Conservation (phyloP, 2,888 invertebrate genomes). For the Nycteola revayana region DNA sequence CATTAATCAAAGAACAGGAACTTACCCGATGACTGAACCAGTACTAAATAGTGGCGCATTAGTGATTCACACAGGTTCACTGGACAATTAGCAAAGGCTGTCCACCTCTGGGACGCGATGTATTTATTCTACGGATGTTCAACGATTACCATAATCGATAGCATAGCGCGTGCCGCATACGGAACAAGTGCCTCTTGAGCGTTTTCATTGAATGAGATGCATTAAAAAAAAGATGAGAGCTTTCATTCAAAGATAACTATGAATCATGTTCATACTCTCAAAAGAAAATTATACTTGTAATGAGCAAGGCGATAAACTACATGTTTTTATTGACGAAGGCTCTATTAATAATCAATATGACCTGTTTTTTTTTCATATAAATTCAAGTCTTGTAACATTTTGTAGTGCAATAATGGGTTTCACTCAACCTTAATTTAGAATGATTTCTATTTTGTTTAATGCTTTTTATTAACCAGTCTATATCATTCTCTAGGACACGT, state of each 20-base stretch:
- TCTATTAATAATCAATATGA: no score
- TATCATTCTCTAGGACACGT: conserved; percentile 61
- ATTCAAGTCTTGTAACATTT: no score
- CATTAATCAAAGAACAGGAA: no score
- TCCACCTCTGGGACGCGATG: conserved; percentile 74
- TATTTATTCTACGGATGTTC: conserved; percentile 81
- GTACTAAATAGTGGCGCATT: conserved; percentile 66
- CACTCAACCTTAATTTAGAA: no score
- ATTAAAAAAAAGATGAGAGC: conserved; percentile 35
- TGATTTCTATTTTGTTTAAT: no score
- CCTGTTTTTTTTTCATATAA: no score
- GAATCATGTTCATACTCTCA: conserved; percentile 7
- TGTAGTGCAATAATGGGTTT: no score
- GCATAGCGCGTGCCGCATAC: conserved; percentile 74
- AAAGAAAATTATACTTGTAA: background rate
- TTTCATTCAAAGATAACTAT: conserved; percentile 30
- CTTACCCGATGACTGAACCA: conserved; percentile 45
- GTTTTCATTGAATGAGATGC: conserved; percentile 63
- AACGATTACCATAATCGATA: conserved; percentile 81
- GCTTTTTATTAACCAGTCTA: no score
- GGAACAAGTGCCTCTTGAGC: conserved; percentile 56
- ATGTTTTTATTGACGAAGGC: no score
- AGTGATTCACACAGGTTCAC: conserved; percentile 76
- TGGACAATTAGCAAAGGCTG: conserved; percentile 81
- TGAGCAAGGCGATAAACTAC: no score